These are phyloP conservation scores for Eupsilia transversa DNA, from an alignment of 2,888 invertebrate species.

Conservation along the genomic window DNA sequence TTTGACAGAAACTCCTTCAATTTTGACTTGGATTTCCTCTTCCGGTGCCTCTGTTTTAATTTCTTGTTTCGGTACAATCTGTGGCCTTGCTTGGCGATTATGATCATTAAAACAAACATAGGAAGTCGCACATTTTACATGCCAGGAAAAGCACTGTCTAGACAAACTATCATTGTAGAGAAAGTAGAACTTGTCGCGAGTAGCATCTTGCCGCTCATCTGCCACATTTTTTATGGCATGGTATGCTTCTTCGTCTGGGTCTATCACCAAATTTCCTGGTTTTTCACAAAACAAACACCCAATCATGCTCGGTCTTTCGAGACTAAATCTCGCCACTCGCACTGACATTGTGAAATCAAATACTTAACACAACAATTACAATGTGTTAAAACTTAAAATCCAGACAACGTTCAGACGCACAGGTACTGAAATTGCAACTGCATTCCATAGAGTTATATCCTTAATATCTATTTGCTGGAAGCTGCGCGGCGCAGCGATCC, in stretches of 20 bases:
- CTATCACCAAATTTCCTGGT: slow-evolving; percentile 22
- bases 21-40: slow-evolving; percentile 4
- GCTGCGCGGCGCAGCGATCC: slow-evolving; percentile 47
- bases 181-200: slow-evolving; percentile 39
- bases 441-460: slow-evolving; percentile 21
- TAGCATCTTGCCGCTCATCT: slow-evolving; percentile 42
- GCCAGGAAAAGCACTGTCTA: slow-evolving; percentile 57
- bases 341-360: slow-evolving; percentile 4
- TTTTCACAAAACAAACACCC: slow-evolving; percentile 54
- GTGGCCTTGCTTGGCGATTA: not conserved
- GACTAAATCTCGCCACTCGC: not conserved
- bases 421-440: slow-evolving; percentile 40
- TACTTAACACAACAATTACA: slow-evolving; percentile 7
- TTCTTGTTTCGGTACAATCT: not conserved
- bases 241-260: slow-evolving; percentile 35
- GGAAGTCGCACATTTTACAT: slow-evolving; percentile 29
- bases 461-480: slow-evolving; percentile 15
- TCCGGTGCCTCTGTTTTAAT: slow-evolving; percentile 3
- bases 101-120: slow-evolving; percentile 20
- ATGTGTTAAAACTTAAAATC: not conserved
- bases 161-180: slow-evolving; percentile 32
- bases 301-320: slow-evolving; percentile 4
- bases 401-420: slow-evolving; percentile 6
- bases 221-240: slow-evolving; percentile 30
- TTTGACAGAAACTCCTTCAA: not conserved